Percentiles rank a stretch among this genome's conserved stretches.
Conservation (phyloP, 1,140 invertebrate genomes). For the Drosophila aff. region DNA sequence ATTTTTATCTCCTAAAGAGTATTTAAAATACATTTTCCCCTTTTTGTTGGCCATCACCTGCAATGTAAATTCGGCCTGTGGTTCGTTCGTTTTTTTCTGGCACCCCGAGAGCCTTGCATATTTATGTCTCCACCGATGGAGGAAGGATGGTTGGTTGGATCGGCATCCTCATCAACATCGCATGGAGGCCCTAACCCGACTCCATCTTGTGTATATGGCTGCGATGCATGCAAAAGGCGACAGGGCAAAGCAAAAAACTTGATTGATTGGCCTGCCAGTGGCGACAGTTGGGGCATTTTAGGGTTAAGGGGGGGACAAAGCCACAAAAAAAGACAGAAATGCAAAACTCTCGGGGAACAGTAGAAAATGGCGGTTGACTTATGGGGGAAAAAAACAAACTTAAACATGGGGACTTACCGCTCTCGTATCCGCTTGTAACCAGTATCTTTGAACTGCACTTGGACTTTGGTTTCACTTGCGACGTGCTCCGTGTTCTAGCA, state of each 20-base stretch:
- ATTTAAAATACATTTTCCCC: neutral
- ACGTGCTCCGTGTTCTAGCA: constrained; percentile 5
- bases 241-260: constrained; percentile 37
- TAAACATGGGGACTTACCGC: constrained; percentile 5
- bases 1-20: constrained; percentile 5
- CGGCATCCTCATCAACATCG: constrained; percentile 3
- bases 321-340: constrained; percentile 21
- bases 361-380: constrained; percentile 36
- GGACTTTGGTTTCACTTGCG: constrained; percentile 13
- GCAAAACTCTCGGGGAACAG: constrained; percentile 26
- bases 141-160: constrained; percentile 10
- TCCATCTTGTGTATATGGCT: constrained; percentile 30
- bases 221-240: constrained; percentile 49
- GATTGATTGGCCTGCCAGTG: constrained; percentile 50
- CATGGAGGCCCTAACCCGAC: constrained; percentile 18
- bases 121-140: constrained; percentile 33
- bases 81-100: constrained; percentile 28
- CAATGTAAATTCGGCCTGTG: constrained; percentile 39
- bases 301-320: neutral
- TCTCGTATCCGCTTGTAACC: constrained; percentile 18
- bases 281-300: constrained; percentile 1
- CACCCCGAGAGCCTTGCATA: constrained; percentile 49
- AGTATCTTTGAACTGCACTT: constrained; percentile 21
- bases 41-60: neutral
- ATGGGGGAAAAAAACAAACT: constrained; percentile 2